These are phyloP conservation scores for Chascanopsetta lugubris DNA, from an alignment of 2,113 vertebrate genomes.

Conservation along the genomic window DNA sequence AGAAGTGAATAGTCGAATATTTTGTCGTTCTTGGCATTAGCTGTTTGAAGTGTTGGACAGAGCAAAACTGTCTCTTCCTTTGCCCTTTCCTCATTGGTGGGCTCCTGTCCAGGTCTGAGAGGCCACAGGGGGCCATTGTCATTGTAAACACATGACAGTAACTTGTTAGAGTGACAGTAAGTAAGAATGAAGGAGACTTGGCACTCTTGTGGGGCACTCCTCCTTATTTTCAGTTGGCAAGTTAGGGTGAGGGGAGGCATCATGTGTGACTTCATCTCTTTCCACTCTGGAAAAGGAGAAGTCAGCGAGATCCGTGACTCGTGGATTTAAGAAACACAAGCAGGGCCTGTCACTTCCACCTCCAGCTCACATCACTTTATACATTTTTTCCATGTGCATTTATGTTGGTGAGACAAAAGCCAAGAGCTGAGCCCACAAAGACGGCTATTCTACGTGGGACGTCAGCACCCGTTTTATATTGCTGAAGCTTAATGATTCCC, in stretches of 20 bases:
- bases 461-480: constrained; percentile 17
- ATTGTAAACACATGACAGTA: constrained; percentile 25
- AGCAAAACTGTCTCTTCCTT: constrained; percentile 7
- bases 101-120: constrained; percentile 32
- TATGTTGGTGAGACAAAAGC: constrained; percentile 41
- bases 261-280: constrained; percentile 73
- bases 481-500: background rate
- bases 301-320: constrained; percentile 60
- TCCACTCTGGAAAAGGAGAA: constrained; percentile 82
- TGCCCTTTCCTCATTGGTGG: constrained; percentile 7
- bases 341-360: constrained; percentile 47
- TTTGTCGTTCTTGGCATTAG: constrained; percentile 16
- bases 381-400: constrained; percentile 74
- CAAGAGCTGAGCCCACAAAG: constrained; percentile 24
- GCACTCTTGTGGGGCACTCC: constrained; percentile 28
- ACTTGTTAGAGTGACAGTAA: constrained; percentile 38
- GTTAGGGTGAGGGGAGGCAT: constrained; percentile 26
- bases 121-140: constrained; percentile 31
- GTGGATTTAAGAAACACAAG: constrained; percentile 56
- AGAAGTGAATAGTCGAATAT: background rate
- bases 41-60: constrained; percentile 1
- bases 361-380: constrained; percentile 52
- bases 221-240: constrained; percentile 57
- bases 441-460: constrained; percentile 33
- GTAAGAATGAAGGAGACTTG: constrained; percentile 37